A percentile compares a stretch with the other conserved stretches of the same genome.
Evolutionary conservation across 2,888 invertebrate genomes (phyloP).

Genomic region (Tinea semifulvella): DNA sequence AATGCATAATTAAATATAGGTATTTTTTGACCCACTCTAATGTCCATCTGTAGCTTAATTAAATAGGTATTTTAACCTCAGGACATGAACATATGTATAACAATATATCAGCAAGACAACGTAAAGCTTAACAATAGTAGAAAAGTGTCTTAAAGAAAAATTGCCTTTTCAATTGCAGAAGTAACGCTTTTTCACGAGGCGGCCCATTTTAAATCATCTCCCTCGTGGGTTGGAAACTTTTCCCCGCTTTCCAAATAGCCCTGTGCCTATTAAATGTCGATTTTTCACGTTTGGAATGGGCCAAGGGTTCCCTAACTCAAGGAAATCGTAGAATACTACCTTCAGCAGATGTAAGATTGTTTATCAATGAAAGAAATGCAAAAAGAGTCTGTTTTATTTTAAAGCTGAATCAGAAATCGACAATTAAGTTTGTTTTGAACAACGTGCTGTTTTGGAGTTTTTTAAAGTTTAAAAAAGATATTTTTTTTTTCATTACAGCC

Average conservation of each 20-base stretch:
- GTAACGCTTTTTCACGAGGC: conserved; percentile 17
- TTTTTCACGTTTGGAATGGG: conserved; percentile 46
- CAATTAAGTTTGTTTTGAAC: background rate
- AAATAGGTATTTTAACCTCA: too few species aligned
- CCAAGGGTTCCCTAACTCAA: conserved; percentile 12
- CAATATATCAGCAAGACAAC: conserved; percentile 13
- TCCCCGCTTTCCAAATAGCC: conserved; percentile 31
- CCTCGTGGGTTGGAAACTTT: conserved; percentile 17
- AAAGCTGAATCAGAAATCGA: background rate
- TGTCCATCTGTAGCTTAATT: too few species aligned
- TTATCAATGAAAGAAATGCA: conserved; percentile 5
- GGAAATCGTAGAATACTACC: conserved; percentile 12
- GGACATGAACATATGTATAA: too few species aligned
- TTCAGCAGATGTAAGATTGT: conserved; percentile 9
- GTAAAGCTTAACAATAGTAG: conserved; percentile 10
- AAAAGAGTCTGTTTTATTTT: conserved; percentile 2
- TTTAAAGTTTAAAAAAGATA: too few species aligned
- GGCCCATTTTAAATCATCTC: conserved; percentile 18
- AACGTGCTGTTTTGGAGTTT: too few species aligned
- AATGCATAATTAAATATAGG: too few species aligned
- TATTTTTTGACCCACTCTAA: too few species aligned
- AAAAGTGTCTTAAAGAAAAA: conserved; percentile 19
- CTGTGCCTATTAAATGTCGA: conserved; percentile 33
- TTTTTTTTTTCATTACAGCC: too few species aligned
- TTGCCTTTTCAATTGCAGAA: conserved; percentile 20